phyloP scores from a whole-genome alignment of 35 echinoderm and acorn worm genomes.

The Ptychodera flava region DNA sequence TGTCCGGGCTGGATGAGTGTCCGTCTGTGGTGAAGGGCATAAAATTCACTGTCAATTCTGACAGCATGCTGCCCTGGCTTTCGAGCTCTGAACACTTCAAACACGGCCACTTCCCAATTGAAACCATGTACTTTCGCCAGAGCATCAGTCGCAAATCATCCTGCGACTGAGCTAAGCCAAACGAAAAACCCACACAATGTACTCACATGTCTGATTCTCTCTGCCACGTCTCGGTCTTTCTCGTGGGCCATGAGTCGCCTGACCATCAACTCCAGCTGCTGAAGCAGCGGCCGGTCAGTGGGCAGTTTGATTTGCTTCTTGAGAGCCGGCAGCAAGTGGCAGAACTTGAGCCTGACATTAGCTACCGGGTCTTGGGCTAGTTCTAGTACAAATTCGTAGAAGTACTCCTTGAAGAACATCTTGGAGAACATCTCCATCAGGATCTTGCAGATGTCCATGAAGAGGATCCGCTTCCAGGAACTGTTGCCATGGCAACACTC shows the following conservation, averaged over 20 bases:
- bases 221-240: constrained; percentile 82
- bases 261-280: constrained; percentile 72
- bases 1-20: no score
- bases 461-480: constrained; percentile 74
- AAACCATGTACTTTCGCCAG: no score
- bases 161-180: no score
- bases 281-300: constrained; percentile 64
- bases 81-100: no score
- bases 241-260: constrained; percentile 70
- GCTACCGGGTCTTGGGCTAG: constrained; percentile 89
- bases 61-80: no score
- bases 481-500: constrained; percentile 82
- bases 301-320: constrained; percentile 89
- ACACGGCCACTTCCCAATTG: no score
- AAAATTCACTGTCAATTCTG: no score
- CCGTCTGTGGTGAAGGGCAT: no score
- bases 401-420: constrained; percentile 85
- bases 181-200: no score
- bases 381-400: constrained; percentile 85
- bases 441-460: constrained; percentile 75
- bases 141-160: no score
- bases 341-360: constrained; percentile 95
- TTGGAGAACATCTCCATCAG: constrained; percentile 93
- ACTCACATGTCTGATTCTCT: constrained; percentile 81
- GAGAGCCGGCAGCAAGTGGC: constrained; percentile 63